Evolutionary conservation across 2,797 vertebrate genomes (phyloP).

Genomic region (Tarsius wallacei): DNA sequence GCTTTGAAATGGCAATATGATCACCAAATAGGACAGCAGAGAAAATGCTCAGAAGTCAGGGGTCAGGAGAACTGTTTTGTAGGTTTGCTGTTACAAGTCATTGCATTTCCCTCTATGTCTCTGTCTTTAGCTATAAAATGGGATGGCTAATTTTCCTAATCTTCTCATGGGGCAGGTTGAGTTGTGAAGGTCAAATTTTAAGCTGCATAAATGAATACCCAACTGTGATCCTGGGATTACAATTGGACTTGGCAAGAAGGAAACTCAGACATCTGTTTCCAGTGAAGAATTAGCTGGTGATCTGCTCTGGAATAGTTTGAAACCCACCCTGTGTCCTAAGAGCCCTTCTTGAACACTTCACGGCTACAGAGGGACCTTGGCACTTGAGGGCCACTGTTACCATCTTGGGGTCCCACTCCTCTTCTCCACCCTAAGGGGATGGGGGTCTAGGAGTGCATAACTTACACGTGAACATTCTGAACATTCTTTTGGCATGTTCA

Average conservation of each 20-base stretch:
- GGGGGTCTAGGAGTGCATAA: not conserved
- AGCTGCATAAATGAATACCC: not conserved
- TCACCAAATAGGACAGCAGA: not conserved
- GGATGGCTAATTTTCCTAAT: not conserved
- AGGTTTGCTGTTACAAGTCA: not conserved
- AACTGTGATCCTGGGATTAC: not conserved
- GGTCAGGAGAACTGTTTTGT: not conserved
- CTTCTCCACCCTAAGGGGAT: not conserved
- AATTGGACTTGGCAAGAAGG: not conserved
- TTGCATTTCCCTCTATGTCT: not conserved
- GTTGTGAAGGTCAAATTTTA: not conserved
- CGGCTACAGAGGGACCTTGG: not conserved
- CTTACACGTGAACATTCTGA: not conserved
- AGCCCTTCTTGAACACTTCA: not conserved
- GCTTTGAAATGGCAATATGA: not conserved
- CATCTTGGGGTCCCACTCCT: not conserved
- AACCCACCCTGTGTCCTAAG: not conserved
- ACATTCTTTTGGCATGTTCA: not conserved
- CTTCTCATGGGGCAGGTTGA: not conserved
- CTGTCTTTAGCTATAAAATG: not conserved
- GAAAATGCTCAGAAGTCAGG: not conserved
- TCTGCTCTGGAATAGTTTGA: slow-evolving; percentile 44
- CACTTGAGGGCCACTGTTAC: not conserved
- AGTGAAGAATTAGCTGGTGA: not conserved
- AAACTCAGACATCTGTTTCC: not conserved